Conservation (phyloP, 2,888 invertebrate genomes). For the Tetanocera ferruginea region DNA sequence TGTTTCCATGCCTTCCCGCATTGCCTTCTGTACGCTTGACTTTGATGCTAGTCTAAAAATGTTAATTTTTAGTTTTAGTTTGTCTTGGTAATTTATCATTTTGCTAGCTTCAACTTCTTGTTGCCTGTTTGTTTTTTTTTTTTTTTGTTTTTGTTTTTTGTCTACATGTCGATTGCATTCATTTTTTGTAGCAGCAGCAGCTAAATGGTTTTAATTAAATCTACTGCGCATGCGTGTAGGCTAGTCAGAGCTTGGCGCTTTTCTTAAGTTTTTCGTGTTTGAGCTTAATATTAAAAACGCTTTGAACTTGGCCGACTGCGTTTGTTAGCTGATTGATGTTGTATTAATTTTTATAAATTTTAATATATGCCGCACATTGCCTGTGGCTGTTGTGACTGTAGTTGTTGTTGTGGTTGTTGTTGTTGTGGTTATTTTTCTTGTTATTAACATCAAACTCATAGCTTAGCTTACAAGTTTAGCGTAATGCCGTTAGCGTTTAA, state of each 20-base stretch:
- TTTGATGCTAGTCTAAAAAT: constrained; percentile 47
- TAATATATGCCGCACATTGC: constrained; percentile 22
- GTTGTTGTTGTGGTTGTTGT: not conserved
- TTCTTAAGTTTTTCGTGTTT: too few species aligned
- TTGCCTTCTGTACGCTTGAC: not conserved
- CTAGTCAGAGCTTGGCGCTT: not conserved
- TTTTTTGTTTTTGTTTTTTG: constrained; percentile 22
- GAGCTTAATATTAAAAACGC: constrained; percentile 40
- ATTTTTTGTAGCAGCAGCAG: constrained; percentile 34
- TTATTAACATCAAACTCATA: constrained; percentile 11
- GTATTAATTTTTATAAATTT: constrained; percentile 62
- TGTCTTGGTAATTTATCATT: constrained; percentile 63
- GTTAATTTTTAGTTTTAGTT: constrained; percentile 57
- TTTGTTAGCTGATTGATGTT: constrained; percentile 68
- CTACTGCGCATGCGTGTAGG: constrained; percentile 62
- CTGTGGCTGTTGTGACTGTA: constrained; percentile 6
- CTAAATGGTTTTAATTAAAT: constrained; percentile 65
- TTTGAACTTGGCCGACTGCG: constrained; percentile 67
- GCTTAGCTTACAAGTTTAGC: constrained; percentile 49
- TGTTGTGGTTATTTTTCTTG: not conserved
- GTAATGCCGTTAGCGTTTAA: constrained; percentile 47
- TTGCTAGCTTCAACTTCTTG: not conserved
- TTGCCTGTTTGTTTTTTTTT: constrained; percentile 37
- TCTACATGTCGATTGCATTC: constrained; percentile 4
- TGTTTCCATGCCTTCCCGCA: not conserved